phyloP scores from a whole-genome alignment of 2,888 invertebrate genomes.

The Falcaria lacertinaria region DNA sequence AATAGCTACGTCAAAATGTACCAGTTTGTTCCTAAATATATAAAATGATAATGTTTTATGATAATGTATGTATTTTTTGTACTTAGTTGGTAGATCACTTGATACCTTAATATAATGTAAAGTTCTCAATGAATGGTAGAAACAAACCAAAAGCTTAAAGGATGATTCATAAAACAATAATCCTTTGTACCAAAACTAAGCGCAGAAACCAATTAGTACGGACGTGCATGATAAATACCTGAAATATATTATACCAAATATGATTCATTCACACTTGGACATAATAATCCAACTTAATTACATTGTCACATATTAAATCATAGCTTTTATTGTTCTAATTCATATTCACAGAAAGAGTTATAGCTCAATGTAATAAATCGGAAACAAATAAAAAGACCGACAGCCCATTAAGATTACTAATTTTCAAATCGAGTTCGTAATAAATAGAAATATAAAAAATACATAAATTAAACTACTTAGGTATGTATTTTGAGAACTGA shows the following conservation, averaged over 20 bases:
- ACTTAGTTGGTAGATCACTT: no score
- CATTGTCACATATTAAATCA: constrained; percentile 24
- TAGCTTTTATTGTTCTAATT: constrained; percentile 19
- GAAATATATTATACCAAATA: constrained; percentile 8
- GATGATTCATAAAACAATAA: no score
- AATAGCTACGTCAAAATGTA: no score
- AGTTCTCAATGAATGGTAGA: no score
- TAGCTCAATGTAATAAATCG: constrained; percentile 12
- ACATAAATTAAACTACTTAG: constrained; percentile 38
- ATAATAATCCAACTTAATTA: constrained; percentile 15
- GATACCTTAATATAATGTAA: no score
- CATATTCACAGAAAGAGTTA: constrained; percentile 22
- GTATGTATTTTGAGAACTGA: constrained; percentile 50
- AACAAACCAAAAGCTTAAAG: no score
- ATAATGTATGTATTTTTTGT: no score
- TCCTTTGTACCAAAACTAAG: no score
- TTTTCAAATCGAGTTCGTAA: constrained; percentile 12
- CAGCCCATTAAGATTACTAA: constrained; percentile 18
- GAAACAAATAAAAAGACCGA: constrained; percentile 2
- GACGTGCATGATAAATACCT: constrained; percentile 8
- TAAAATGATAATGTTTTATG: no score
- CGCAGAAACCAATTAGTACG: not conserved
- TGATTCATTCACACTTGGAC: constrained; percentile 4
- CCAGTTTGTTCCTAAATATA: no score
- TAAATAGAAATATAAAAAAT: constrained; percentile 20